Conservation (phyloP, 2,888 invertebrate species). For the Phania funesta region DNA sequence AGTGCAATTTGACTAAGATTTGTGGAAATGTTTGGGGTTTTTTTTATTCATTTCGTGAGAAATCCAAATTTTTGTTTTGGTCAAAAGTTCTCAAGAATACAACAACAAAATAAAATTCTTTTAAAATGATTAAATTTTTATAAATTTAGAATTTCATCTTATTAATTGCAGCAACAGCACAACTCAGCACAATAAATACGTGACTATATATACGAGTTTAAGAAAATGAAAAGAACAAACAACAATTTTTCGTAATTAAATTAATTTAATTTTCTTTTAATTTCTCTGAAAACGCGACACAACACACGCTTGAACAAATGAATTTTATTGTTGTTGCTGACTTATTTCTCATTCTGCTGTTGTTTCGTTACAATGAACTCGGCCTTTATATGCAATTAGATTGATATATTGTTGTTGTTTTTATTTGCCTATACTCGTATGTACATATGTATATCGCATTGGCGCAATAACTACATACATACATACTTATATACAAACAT, state of each 20-base stretch:
- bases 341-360: not conserved
- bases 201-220: not conserved
- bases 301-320: conserved; percentile 6
- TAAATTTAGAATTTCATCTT: conserved; percentile 33
- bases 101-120: conserved; percentile 22
- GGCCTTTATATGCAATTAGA: conserved; percentile 9
- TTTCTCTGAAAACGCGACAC: conserved; percentile 28
- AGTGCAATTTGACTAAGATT: not conserved
- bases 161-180: not conserved
- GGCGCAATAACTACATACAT: no score
- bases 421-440: no score
- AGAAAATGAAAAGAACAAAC: conserved; percentile 2
- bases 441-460: no score
- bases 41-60: conserved; percentile 11
- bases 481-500: no score
- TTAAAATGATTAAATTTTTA: conserved; percentile 39
- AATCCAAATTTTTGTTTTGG: conserved; percentile 5
- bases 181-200: not conserved
- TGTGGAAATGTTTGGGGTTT: no score
- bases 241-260: conserved; percentile 49
- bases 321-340: conserved; percentile 10
- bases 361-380: conserved; percentile 35
- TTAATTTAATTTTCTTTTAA: conserved; percentile 34
- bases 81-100: not conserved
- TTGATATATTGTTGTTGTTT: no score